Base-by-base conservation (phyloP, 2,888 invertebrate species). In the Lasiommata megera region DNA sequence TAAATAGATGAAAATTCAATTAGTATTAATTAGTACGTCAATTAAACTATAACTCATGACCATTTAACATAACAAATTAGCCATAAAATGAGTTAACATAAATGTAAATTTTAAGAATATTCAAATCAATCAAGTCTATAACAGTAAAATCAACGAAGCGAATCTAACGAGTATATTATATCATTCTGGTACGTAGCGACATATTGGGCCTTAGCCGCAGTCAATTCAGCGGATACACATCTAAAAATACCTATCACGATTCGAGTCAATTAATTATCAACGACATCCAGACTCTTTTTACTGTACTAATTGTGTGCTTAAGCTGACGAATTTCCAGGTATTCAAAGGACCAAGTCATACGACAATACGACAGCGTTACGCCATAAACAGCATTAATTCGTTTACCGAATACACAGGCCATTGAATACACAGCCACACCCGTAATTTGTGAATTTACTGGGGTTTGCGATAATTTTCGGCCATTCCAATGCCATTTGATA, bases 401-500 rank as follows among this genome's bases (percentile, higher is more conserved):
- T 74, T 73, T 71, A 74, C 74, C 76, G n/a, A n/a, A n/a, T n/a
- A n/a, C n/a, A 73, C 79, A 76, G 71, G 71, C 67, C 67, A 76
- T 75, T 73, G 72, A 69, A 66, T 69, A 65, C 67, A 68, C 51
- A 73, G 77, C 85, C 85, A 81, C 85, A 76, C 84, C 86, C 82
- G 76, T 70, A 67, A 71, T 77, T 74, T 67, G 68, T 72, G 63
- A 56, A 36, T 51, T 56, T 51, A 47, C 47, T 29, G 12, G 46
- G 16, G 29, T 29, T 41, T 52, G 34, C 37, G 16, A 41, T 37
- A n/a, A 41, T 37, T 54, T 54, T 56, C 37, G 41, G 58, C 11
- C 16, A 6, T 36, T 46, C 41, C 7, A 51, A 51, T 17, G 11
- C 18, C 36, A 18, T 37, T 23, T 50, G 18, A 17, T 31, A 17